A percentile compares a stretch with the other conserved stretches of the same genome.
Evolutionary conservation across 30 jellyfish, hydroid and myxozoan species (phyloP).

Genomic region (Cassiopea andromeda): DNA sequence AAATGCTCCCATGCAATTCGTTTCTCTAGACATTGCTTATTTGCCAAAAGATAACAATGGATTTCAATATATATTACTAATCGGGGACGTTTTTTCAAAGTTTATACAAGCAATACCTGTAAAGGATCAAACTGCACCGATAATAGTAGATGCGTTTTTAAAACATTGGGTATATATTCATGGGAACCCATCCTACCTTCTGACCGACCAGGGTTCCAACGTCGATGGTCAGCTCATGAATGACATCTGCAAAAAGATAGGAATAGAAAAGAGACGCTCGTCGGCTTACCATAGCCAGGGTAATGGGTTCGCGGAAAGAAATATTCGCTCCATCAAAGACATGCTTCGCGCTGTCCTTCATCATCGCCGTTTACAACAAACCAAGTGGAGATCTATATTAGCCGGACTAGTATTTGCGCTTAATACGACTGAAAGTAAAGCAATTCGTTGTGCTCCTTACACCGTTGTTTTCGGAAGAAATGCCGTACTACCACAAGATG

Average conservation of each 20-base stretch:
- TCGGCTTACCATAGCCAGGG: constrained; percentile 76
- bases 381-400: constrained; percentile 46
- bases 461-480: constrained; percentile 50
- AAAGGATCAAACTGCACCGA: constrained; percentile 64
- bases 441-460: constrained; percentile 51
- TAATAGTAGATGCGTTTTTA: constrained; percentile 27
- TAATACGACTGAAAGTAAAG: constrained; percentile 56
- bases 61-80: constrained; percentile 29
- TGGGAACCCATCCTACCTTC: constrained; percentile 57
- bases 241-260: constrained; percentile 44
- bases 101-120: constrained; percentile 48
- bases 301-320: constrained; percentile 65
- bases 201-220: constrained; percentile 70
- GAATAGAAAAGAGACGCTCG: constrained; percentile 62
- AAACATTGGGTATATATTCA: constrained; percentile 32
- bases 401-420: constrained; percentile 49
- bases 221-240: constrained; percentile 54
- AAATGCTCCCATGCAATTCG: constrained; percentile 48
- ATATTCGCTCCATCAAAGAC: constrained; percentile 65
- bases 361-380: constrained; percentile 42
- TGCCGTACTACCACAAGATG: constrained; percentile 59
- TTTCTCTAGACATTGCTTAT: constrained; percentile 49
- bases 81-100: constrained; percentile 47
- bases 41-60: constrained; percentile 41
- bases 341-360: constrained; percentile 51